A percentile compares a stretch with the other conserved stretches of the same genome.
Conservation (phyloP, 2,797 vertebrate genomes). For the Chrosomus eos region DNA sequence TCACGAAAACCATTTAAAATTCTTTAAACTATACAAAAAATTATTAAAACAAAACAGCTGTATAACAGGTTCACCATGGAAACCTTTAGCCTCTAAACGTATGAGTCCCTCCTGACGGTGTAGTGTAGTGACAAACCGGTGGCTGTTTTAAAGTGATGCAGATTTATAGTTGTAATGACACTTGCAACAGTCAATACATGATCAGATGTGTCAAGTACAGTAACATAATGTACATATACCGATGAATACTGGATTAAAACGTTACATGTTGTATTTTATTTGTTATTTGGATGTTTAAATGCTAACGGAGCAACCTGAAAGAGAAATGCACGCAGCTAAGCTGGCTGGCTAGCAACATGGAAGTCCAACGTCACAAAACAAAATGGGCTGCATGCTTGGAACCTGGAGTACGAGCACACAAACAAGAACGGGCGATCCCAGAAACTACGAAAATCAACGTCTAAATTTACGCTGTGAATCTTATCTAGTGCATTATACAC, state of each 20-base stretch:
- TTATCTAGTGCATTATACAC: not conserved
- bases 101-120: not conserved
- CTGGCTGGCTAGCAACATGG: slow-evolving; percentile 12
- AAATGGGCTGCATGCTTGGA: slow-evolving; percentile 40
- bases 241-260: not conserved
- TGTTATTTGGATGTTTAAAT: not conserved
- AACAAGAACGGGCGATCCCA: not conserved
- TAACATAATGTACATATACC: not conserved
- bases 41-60: not conserved
- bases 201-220: not conserved
- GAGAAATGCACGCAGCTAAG: slow-evolving; percentile 14
- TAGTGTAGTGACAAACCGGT: not conserved
- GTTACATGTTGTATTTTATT: not conserved
- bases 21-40: not conserved
- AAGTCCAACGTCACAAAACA: slow-evolving; percentile 43
- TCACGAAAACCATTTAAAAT: not conserved
- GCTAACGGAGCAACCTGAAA: slow-evolving; percentile 7
- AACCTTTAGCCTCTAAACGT: not conserved
- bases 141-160: slow-evolving; percentile 21
- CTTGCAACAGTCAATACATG: not conserved
- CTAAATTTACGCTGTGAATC: not conserved
- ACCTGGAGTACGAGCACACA: slow-evolving; percentile 17
- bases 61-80: not conserved
- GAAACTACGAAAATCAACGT: not conserved
- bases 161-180: not conserved